Evolutionary conservation across 2,888 invertebrate genomes (phyloP).

Genomic region (Pollenia amentaria): DNA sequence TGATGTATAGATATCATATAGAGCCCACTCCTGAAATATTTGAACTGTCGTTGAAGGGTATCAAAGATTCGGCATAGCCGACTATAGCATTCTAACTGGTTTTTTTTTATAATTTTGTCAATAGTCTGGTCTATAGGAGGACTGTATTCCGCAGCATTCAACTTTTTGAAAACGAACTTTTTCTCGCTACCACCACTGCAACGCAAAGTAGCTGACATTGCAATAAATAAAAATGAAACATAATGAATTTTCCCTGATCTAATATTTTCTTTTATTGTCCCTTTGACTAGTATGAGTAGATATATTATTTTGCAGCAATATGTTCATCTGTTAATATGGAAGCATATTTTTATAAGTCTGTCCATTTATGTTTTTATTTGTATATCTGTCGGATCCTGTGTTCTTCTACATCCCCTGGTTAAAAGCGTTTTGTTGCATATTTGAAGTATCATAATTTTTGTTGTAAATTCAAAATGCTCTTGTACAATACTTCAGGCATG

Average conservation of each 20-base stretch:
- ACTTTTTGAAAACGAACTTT: background rate
- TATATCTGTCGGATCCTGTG: constrained; percentile 11
- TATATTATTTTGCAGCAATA: constrained; percentile 52
- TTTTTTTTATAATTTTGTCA: too few relatives aligned
- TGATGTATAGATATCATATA: too few relatives aligned
- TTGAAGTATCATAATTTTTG: constrained; percentile 70
- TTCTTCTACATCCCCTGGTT: constrained; percentile 31
- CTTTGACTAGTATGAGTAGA: background rate
- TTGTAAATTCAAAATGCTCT: constrained; percentile 65
- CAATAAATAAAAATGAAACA: background rate
- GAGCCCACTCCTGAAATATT: too few relatives aligned
- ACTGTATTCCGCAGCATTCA: background rate
- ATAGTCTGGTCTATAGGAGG: too few relatives aligned
- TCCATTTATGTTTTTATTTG: background rate
- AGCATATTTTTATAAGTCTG: constrained; percentile 7
- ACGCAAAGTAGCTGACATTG: constrained; percentile 15
- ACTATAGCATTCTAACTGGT: too few relatives aligned
- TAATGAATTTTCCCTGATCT: constrained; percentile 42
- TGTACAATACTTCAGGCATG: constrained; percentile 68
- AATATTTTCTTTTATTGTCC: constrained; percentile 45
- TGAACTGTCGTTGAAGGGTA: too few relatives aligned
- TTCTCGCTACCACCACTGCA: background rate
- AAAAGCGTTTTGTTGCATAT: constrained; percentile 66
- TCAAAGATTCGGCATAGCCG: too few relatives aligned
- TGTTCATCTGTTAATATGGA: constrained; percentile 32